phyloP scores from a whole-genome alignment of 2,888 invertebrate genomes.

The Nomada hirtipes region DNA sequence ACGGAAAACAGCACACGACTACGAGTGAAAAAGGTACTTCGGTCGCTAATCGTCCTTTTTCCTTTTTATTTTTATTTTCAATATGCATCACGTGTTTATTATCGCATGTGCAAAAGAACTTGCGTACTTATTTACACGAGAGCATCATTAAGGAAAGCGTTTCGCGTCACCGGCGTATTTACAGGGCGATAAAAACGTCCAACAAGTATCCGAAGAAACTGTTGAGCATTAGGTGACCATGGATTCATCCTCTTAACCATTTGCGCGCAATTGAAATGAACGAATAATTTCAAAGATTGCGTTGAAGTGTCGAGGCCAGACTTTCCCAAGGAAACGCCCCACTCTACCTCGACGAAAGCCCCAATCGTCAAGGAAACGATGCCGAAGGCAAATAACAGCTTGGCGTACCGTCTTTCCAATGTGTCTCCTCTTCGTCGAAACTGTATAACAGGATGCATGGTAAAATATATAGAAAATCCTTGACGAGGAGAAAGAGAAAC shows the following conservation, averaged over 20 bases:
- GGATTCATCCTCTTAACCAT: slow-evolving; percentile 27
- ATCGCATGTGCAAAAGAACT: too few species aligned
- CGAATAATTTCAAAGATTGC: slow-evolving; percentile 48
- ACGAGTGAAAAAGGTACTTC: neutral
- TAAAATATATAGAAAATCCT: neutral
- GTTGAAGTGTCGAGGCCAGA: neutral
- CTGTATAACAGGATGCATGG: too few species aligned
- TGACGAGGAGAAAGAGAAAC: neutral
- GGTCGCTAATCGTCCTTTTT: neutral
- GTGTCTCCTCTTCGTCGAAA: too few species aligned
- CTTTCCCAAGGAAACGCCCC: slow-evolving; percentile 15
- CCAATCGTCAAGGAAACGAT: neutral
- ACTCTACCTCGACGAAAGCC: neutral
- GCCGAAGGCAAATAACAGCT: neutral
- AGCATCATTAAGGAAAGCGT: too few species aligned
- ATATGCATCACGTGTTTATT: too few species aligned
- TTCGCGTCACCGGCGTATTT: neutral
- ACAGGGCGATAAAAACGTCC: slow-evolving; percentile 3
- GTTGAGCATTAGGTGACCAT: neutral
- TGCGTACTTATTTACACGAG: too few species aligned
- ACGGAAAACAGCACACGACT: too few species aligned
- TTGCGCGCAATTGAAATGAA: slow-evolving; percentile 14
- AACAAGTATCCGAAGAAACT: slow-evolving; percentile 49
- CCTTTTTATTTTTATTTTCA: too few species aligned
- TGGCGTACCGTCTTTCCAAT: too few species aligned